phyloP scores from a whole-genome alignment of 2,113 vertebrate genomes.

The Toxotes chatareus region DNA sequence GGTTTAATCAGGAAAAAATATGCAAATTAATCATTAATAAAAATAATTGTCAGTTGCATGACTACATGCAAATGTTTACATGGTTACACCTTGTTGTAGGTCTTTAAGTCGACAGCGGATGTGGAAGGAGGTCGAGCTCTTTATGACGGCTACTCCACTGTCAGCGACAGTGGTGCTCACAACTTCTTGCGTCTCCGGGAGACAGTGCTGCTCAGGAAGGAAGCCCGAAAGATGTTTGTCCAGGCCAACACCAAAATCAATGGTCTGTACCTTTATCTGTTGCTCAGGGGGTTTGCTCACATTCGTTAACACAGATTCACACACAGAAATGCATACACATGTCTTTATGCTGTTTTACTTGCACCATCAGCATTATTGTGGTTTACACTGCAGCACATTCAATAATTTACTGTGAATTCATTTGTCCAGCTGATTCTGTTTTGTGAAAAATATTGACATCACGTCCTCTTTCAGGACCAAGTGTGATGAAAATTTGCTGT shows the following conservation, averaged over 20 bases:
- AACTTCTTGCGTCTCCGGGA: conserved; percentile 88
- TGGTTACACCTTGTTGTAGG: conserved; percentile 70
- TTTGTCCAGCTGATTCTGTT: background rate
- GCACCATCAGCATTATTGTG: background rate
- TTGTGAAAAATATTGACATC: too few relatives aligned
- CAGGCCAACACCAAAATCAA: conserved; percentile 90
- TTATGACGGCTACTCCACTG: conserved; percentile 87
- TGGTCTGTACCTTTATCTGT: conserved; percentile 72
- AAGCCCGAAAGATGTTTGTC: conserved; percentile 92
- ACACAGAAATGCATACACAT: background rate
- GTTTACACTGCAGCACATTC: background rate
- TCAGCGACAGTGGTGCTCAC: conserved; percentile 80
- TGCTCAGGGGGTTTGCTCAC: conserved; percentile 15
- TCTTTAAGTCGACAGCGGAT: conserved; percentile 91
- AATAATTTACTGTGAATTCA: background rate
- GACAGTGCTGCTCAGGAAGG: conserved; percentile 90
- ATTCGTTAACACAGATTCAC: background rate
- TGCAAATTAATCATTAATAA: too few relatives aligned
- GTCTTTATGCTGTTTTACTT: background rate
- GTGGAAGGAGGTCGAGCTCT: conserved; percentile 88
- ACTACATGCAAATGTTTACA: too few relatives aligned
- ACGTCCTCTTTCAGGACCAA: too few relatives aligned
- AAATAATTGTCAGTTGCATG: too few relatives aligned
- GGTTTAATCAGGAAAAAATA: background rate
- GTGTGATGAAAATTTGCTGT: too few relatives aligned